Evolutionary conservation across 2,113 vertebrate species (phyloP).

Genomic region (Physeter macrocephalus): DNA sequence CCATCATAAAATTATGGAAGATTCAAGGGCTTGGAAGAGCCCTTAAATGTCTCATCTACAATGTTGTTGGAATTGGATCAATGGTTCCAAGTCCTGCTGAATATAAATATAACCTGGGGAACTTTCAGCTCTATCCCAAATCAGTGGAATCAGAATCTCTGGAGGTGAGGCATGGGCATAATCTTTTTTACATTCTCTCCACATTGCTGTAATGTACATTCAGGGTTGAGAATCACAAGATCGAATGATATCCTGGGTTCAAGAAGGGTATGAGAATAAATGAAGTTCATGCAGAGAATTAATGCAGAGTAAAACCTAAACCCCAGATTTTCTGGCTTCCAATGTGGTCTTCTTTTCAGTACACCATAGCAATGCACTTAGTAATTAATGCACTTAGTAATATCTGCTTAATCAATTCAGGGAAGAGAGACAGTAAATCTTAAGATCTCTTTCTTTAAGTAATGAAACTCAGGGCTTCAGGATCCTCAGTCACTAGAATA

Average conservation of each 20-base stretch:
- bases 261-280: not conserved
- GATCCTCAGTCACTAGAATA: not conserved
- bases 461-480: not conserved
- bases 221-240: not conserved
- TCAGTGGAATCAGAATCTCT: not conserved
- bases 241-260: not conserved
- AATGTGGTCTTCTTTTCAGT: not conserved
- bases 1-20: conserved; percentile 18
- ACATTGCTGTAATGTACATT: not conserved
- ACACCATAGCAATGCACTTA: not conserved
- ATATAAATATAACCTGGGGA: not conserved
- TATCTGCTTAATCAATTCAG: not conserved
- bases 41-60: not conserved
- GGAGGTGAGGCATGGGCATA: not conserved
- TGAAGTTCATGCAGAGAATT: not conserved
- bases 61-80: not conserved
- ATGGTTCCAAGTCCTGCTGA: not conserved
- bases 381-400: not conserved
- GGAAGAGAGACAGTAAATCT: not conserved
- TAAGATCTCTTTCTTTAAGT: not conserved
- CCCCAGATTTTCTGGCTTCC: not conserved
- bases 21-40: conserved; percentile 27
- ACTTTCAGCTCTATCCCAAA: not conserved
- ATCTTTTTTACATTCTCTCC: not conserved
- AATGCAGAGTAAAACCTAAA: not conserved